A percentile compares a stretch with the other conserved stretches of the same genome.
These are phyloP conservation scores for Papilio polyxenes DNA, from an alignment of 1,140 invertebrate species.

Conservation along the genomic window DNA sequence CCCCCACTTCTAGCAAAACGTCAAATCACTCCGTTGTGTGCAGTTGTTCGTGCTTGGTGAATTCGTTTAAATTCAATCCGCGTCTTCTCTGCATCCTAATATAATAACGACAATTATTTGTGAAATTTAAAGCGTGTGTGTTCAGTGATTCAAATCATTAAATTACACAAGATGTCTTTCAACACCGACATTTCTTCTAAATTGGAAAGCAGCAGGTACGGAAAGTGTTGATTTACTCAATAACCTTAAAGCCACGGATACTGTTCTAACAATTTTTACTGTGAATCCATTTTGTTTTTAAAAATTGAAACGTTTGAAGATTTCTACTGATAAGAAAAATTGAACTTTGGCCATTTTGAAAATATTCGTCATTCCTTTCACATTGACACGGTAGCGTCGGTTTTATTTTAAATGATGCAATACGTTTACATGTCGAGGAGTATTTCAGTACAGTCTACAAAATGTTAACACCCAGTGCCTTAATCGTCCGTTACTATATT, in stretches of 20 bases:
- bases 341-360: slow-evolving; percentile 32
- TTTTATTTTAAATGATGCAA: slow-evolving; percentile 46
- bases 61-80: slow-evolving; percentile 59
- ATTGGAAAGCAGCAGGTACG: slow-evolving; percentile 78
- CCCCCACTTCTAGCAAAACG: slow-evolving; percentile 76
- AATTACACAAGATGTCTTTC: slow-evolving; percentile 78
- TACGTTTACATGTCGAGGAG: slow-evolving; percentile 25
- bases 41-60: slow-evolving; percentile 61
- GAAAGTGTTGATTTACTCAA: slow-evolving; percentile 40
- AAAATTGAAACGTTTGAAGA: not conserved
- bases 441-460: not conserved
- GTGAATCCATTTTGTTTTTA: not conserved
- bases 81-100: slow-evolving; percentile 67
- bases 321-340: not conserved
- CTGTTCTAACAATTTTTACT: slow-evolving; percentile 23
- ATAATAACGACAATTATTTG: slow-evolving; percentile 61
- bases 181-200: slow-evolving; percentile 76
- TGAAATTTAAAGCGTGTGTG: slow-evolving; percentile 71
- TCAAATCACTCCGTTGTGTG: slow-evolving; percentile 67
- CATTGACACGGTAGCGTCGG: slow-evolving; percentile 50
- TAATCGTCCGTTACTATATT: not conserved
- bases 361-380: slow-evolving; percentile 48
- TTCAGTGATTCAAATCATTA: slow-evolving; percentile 75
- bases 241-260: slow-evolving; percentile 38
- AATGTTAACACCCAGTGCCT: not conserved